Evolutionary conservation across 2,797 vertebrate species (phyloP).

Genomic region (Thaleichthys pacificus): DNA sequence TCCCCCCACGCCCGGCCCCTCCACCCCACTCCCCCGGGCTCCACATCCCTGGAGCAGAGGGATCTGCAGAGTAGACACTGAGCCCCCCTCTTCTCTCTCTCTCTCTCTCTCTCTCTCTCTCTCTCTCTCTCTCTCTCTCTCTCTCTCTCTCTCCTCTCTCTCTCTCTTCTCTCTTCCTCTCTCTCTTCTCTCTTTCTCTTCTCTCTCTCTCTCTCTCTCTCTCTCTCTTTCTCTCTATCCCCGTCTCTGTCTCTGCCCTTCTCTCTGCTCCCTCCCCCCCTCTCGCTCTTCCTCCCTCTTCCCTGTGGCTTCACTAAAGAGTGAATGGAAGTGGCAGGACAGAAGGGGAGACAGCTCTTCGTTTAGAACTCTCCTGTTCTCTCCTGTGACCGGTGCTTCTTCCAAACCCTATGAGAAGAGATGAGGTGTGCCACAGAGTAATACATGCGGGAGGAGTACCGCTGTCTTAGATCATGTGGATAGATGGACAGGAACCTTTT

Average conservation of each 20-base stretch:
- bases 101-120: too few relatives aligned
- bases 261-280: background rate
- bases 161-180: too few relatives aligned
- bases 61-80: background rate
- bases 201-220: background rate
- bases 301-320: too few relatives aligned
- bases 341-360: background rate
- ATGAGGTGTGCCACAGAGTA: background rate
- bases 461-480: background rate
- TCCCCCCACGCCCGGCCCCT: background rate
- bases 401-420: background rate
- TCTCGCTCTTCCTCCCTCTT: too few relatives aligned
- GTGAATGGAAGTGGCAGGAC: background rate
- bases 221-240: background rate
- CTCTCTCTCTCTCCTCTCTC: too few relatives aligned
- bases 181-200: too few relatives aligned
- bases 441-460: background rate
- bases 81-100: background rate
- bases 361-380: background rate
- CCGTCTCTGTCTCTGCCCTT: background rate
- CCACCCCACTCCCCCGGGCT: background rate
- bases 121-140: too few relatives aligned
- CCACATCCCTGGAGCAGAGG: background rate
- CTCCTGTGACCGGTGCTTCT: background rate
- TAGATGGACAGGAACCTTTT: background rate